These are phyloP conservation scores for Chlamydotis undulata DNA, from an alignment of 2,113 vertebrate genomes.

Conservation along the genomic window DNA sequence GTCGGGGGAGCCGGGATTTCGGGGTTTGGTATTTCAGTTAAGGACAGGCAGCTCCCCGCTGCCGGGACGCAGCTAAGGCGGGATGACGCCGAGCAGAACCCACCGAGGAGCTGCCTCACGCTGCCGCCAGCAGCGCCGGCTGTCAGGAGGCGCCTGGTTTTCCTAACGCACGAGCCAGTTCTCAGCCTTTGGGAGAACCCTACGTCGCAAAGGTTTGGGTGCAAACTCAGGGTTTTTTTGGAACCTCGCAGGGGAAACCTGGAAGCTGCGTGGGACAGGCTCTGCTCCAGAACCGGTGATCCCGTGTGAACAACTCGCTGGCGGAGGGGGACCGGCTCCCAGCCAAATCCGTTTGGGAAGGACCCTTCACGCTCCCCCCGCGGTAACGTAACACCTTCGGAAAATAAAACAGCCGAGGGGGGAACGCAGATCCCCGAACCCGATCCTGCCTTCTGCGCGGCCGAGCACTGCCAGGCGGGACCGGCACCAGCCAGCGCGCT, in stretches of 20 bases:
- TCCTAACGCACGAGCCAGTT: neutral
- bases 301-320: neutral
- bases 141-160: neutral
- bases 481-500: rapidly evolving
- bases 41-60: neutral
- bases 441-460: neutral
- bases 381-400: rapidly evolving
- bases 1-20: neutral
- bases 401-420: neutral
- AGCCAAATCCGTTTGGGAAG: neutral
- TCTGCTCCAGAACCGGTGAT: neutral
- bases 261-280: neutral
- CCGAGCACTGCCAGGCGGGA: no score
- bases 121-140: neutral
- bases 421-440: neutral
- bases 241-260: neutral
- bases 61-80: neutral
- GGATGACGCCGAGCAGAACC: neutral
- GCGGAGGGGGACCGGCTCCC: neutral
- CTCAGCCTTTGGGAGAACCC: neutral
- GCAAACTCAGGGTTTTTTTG: neutral
- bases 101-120: neutral
- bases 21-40: neutral
- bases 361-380: neutral
- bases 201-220: neutral